These are phyloP conservation scores for Magallana angulata DNA, from an alignment of 1,140 invertebrate genomes.

Conservation along the genomic window DNA sequence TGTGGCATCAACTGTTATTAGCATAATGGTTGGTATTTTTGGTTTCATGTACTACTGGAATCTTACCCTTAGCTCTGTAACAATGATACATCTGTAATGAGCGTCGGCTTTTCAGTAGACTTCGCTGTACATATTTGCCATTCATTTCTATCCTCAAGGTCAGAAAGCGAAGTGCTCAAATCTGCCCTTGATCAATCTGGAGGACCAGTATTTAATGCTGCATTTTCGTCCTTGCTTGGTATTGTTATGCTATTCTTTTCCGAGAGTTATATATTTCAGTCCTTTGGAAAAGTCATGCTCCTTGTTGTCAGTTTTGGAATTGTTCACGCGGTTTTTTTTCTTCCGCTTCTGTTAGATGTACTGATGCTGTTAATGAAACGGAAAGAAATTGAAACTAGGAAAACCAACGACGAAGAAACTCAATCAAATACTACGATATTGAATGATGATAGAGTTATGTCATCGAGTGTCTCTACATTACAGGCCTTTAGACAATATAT, in stretches of 20 bases:
- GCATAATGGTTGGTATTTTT: conserved; percentile 40
- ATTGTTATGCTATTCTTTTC: conserved; percentile 92
- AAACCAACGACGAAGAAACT: no score
- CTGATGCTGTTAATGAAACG: conserved; percentile 85
- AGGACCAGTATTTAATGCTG: conserved; percentile 95
- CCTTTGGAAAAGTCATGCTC: conserved; percentile 99
- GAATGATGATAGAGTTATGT: no score
- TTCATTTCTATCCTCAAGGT: conserved; percentile 91
- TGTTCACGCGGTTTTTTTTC: conserved; percentile 92
- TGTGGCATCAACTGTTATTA: conserved; percentile 37
- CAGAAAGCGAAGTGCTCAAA: conserved; percentile 85
- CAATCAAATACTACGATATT: no score
- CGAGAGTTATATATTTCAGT: conserved; percentile 96
- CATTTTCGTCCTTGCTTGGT: conserved; percentile 94
- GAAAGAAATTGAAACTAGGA: conserved; percentile 49
- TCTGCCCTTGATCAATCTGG: conserved; percentile 94
- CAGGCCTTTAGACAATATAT: no score
- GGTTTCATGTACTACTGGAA: conserved; percentile 45
- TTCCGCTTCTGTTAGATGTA: conserved; percentile 95
- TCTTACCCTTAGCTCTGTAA: conserved; percentile 29
- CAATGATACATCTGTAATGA: conserved; percentile 99
- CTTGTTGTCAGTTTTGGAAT: conserved; percentile 96
- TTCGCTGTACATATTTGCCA: conserved; percentile 98
- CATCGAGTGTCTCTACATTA: no score
- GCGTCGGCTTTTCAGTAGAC: conserved; percentile 98